Percentiles rank a stretch among this genome's conserved stretches.
phyloP scores from a whole-genome alignment of 2,113 vertebrate species.

The Corynorhinus townsendii region DNA sequence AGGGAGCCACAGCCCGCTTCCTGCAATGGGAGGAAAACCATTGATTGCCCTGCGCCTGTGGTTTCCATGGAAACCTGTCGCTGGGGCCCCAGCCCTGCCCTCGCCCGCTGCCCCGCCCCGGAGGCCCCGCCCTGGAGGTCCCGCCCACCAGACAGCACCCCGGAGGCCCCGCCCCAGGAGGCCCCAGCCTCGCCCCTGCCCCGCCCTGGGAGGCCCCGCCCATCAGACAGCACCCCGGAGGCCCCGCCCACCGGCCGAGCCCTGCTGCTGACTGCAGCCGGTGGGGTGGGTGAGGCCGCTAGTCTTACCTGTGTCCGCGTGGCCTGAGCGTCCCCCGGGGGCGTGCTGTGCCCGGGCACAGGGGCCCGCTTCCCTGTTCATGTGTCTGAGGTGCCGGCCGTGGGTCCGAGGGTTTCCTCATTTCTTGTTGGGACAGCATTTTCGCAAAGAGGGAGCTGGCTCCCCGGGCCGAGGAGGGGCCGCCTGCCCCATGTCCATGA shows the following conservation, averaged over 20 bases:
- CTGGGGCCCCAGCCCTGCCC: not conserved
- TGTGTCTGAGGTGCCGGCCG: not conserved
- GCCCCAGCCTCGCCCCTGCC: too few species aligned
- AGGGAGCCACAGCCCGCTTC: not conserved
- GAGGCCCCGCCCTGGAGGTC: not conserved
- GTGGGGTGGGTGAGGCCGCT: too few species aligned
- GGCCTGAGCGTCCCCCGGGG: not conserved
- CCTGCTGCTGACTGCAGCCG: too few species aligned
- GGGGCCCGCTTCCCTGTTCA: rapidly evolving
- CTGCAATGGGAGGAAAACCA: not conserved
- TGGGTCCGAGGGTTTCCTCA: not conserved
- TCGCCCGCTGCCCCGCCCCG: not conserved
- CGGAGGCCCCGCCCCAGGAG: too few species aligned
- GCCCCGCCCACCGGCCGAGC: too few species aligned
- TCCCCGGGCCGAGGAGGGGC: not conserved
- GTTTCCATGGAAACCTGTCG: not conserved
- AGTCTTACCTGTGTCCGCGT: not conserved
- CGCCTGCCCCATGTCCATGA: rapidly evolving
- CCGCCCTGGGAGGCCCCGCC: too few species aligned
- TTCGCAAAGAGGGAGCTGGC: not conserved
- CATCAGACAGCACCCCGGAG: too few species aligned
- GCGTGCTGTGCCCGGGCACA: rapidly evolving
- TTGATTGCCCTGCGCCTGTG: not conserved
- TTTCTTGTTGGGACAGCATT: not conserved
- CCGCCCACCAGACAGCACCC: not conserved